These are phyloP conservation scores for Myotis myotis DNA, from an alignment of 2,797 vertebrate species.

Conservation along the genomic window DNA sequence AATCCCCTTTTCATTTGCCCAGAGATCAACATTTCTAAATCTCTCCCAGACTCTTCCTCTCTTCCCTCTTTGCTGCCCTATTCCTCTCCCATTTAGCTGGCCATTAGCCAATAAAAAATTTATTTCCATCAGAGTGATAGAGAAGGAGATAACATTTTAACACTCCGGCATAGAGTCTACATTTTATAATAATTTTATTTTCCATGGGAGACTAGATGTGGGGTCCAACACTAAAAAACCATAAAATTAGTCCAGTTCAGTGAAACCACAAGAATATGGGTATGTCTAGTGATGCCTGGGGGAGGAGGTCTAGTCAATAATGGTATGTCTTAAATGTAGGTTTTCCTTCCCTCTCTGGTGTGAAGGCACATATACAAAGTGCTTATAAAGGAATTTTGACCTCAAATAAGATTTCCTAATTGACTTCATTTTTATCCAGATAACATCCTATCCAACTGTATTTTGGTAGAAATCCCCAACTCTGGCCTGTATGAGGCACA, in stretches of 20 bases:
- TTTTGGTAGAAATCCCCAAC: not conserved
- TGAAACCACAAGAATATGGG: not conserved
- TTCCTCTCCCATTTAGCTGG: not conserved
- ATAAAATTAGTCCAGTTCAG: not conserved
- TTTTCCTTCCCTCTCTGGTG: not conserved
- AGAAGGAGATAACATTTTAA: not conserved
- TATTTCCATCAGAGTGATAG: not conserved
- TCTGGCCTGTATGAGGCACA: not conserved
- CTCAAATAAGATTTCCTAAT: not conserved
- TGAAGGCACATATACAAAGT: not conserved
- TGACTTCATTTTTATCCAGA: not conserved
- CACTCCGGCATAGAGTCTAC: not conserved
- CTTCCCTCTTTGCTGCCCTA: not conserved
- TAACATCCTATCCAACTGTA: not conserved
- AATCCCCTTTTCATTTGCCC: not conserved
- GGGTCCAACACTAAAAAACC: not conserved
- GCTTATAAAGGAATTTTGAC: not conserved
- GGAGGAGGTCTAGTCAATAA: not conserved
- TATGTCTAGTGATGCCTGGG: not conserved
- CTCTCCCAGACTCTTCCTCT: not conserved
- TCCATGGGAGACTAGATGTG: not conserved
- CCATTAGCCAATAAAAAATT: not conserved
- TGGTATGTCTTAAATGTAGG: not conserved
- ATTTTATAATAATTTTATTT: slow-evolving; percentile 44
- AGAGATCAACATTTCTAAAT: not conserved